These are phyloP conservation scores for Triplophysa rosa DNA, from an alignment of 2,113 vertebrate species.

Conservation along the genomic window DNA sequence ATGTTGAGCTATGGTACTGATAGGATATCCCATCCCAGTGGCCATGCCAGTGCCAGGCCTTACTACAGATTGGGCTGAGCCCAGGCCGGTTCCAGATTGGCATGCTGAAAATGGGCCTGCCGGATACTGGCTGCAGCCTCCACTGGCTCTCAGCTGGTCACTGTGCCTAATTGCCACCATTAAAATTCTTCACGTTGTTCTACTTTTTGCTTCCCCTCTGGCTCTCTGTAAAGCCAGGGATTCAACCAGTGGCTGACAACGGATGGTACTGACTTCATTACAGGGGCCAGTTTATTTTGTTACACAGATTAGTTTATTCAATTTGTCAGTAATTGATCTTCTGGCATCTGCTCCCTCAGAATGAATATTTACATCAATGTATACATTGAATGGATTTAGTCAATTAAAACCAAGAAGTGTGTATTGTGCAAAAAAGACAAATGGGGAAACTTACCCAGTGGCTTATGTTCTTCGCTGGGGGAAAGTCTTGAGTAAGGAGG, in stretches of 20 bases:
- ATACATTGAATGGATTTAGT: background rate
- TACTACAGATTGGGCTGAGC: constrained; percentile 55
- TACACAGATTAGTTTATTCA: background rate
- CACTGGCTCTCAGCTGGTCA: constrained; percentile 66
- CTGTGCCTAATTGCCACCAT: constrained; percentile 85
- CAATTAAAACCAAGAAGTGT: background rate
- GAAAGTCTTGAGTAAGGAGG: constrained; percentile 98
- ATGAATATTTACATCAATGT: background rate
- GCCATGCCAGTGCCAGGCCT: constrained; percentile 47
- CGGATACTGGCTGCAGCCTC: constrained; percentile 76
- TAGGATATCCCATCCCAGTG: constrained; percentile 51
- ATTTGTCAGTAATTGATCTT: constrained; percentile 35
- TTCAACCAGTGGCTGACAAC: constrained; percentile 65
- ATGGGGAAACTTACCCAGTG: constrained; percentile 85
- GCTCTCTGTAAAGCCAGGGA: constrained; percentile 74
- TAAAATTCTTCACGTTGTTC: constrained; percentile 87
- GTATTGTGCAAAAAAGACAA: background rate
- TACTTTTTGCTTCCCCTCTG: constrained; percentile 80
- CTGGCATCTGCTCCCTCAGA: background rate
- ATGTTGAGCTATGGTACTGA: constrained; percentile 12
- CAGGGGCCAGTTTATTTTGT: constrained; percentile 33
- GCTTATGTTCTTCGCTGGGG: constrained; percentile 93
- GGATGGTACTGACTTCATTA: constrained; percentile 32
- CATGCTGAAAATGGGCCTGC: constrained; percentile 79
- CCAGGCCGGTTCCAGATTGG: constrained; percentile 69